Evolutionary conservation across 2,888 invertebrate genomes (phyloP), one percentile per base, ranked within the genome.

Genomic region (Drosophila mettleri): DNA sequence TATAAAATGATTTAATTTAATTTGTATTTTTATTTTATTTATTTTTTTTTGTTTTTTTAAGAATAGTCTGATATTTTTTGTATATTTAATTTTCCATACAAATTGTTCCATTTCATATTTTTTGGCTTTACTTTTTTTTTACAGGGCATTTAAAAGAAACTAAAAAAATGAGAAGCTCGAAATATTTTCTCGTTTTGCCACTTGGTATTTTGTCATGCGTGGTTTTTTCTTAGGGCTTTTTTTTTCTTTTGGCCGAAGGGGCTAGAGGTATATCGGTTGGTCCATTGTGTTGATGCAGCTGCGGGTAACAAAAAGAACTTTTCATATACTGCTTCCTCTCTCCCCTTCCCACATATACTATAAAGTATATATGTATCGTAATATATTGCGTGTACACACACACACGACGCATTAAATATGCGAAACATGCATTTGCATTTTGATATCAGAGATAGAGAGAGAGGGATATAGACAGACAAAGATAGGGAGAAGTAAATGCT

Each of bases 131-230:
- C 2, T 16, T 7, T 2, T 20, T 27, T 38, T 3, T 7, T 43
- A 22, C 24, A 74, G 74, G 58, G 76, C 72, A 68, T 62, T 31
- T 4, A 4, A 8, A 12, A 7, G 18, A n/a, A 20, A 29, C 2
- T 18, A 16, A 12, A 18, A 33, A 14, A 14, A 16, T 31, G 9
- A n/a, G 41, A 36, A 31, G 22, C 38, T 39, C 22, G 43, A 51
- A 76, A 64, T 69, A 76, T 72, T 64, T 71, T 60, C 34, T 64
- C 69, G 16, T 61, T 69, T 69, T 72, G 57, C 66, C 81, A 81
- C 77, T 86, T 84, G 79, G 81, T 81, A 83, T 84, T 83, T 82
- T 83, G 86, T 83, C 86, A 83, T 83, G 83, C 83, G 86, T 83
- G 83, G 78, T 74, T 84, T 86, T 71, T 77, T 57, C 68, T 78